Percentiles rank a stretch among this genome's conserved stretches.
Conservation (phyloP, 1,140 invertebrate species). For the Geopemphigus sp. region DNA sequence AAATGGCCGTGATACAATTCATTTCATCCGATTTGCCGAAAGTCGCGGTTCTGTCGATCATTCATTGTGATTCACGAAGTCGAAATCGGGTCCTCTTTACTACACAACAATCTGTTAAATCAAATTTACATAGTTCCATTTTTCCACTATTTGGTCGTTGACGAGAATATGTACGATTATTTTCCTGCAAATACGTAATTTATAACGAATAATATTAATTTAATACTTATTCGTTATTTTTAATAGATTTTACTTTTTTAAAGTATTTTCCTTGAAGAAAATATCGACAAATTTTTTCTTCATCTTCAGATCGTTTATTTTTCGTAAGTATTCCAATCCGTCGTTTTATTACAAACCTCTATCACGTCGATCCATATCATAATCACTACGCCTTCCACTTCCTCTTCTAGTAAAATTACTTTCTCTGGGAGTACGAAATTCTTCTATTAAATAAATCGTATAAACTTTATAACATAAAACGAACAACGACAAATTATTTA, state of each 20-base stretch:
- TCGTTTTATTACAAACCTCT: conserved; percentile 31
- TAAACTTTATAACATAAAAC: too few relatives aligned
- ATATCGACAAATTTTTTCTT: conserved; percentile 49
- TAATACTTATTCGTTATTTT: background rate
- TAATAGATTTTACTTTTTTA: conserved; percentile 30
- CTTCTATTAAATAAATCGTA: conserved; percentile 25
- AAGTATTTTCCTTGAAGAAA: conserved; percentile 42
- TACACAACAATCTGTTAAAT: conserved; percentile 92
- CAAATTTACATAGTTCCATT: conserved; percentile 95
- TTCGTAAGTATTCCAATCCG: background rate
- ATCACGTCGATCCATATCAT: conserved; percentile 17
- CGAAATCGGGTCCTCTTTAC: conserved; percentile 91
- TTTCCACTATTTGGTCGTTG: conserved; percentile 78
- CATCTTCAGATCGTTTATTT: conserved; percentile 42
- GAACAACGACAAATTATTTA: too few relatives aligned
- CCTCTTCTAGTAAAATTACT: conserved; percentile 26
- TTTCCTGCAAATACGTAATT: conserved; percentile 59
- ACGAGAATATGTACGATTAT: conserved; percentile 83
- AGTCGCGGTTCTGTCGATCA: too few relatives aligned
- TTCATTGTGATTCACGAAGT: too few relatives aligned
- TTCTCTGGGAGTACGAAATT: background rate
- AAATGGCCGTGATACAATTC: too few relatives aligned
- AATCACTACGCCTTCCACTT: conserved; percentile 18
- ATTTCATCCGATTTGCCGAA: too few relatives aligned
- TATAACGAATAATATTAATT: conserved; percentile 19